phyloP scores from a whole-genome alignment of 2,797 vertebrate species.

The Notamacropus eugenii region DNA sequence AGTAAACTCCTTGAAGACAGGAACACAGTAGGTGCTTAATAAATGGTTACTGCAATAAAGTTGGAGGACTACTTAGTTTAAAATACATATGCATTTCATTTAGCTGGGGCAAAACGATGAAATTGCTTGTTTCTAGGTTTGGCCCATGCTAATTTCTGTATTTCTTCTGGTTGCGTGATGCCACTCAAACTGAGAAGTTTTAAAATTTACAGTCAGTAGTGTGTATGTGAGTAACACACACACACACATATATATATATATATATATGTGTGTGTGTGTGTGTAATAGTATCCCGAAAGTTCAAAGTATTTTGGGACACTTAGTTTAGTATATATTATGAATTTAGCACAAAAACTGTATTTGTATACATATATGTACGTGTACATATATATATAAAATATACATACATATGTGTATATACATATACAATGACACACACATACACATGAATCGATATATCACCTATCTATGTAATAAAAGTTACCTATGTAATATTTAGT shows the following conservation, averaged over 20 bases:
- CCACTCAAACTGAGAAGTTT: background rate
- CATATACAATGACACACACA: no score
- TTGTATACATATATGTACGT: background rate
- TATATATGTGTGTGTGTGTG: no score
- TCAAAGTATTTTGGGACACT: background rate
- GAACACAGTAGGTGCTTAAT: background rate
- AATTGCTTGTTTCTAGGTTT: background rate
- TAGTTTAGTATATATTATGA: background rate
- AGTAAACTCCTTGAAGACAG: background rate
- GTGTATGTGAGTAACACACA: background rate
- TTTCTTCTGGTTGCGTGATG: background rate
- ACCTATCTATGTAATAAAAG: background rate
- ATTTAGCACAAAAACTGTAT: background rate
- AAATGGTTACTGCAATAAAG: background rate
- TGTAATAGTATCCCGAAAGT: background rate
- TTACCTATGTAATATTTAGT: background rate
- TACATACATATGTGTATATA: no score
- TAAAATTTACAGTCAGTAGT: background rate
- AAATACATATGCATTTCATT: background rate
- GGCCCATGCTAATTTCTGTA: background rate
- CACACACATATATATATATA: no score
- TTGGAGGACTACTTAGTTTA: background rate
- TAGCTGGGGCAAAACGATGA: background rate
- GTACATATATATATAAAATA: no score
- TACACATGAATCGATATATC: background rate